Percentiles rank a stretch among this genome's conserved stretches.
Conservation (phyloP, 1,140 invertebrate genomes). For the Cheumatopsyche charites region DNA sequence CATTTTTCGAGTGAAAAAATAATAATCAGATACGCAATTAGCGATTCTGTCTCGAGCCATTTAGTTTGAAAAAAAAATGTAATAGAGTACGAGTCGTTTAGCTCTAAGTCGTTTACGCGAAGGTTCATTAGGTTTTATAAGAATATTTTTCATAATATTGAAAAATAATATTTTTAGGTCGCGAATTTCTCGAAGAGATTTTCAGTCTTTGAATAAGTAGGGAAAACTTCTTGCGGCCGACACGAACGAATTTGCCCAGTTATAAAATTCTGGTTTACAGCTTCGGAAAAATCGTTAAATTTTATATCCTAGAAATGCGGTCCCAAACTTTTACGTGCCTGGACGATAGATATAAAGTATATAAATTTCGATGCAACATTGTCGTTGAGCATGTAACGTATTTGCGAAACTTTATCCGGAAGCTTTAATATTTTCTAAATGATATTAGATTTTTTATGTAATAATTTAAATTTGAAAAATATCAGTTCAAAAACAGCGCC, state of each 20-base stretch:
- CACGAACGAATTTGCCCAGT: conserved; percentile 1
- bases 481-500: too few species aligned
- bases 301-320: conserved; percentile 24
- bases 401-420: not conserved
- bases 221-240: conserved; percentile 5
- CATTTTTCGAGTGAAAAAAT: too few species aligned
- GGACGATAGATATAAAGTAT: not conserved
- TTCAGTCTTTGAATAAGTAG: conserved; percentile 2
- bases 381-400: not conserved
- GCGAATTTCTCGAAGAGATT: not conserved
- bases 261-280: conserved; percentile 30
- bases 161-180: not conserved
- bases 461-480: too few species aligned
- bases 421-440: conserved; percentile 13
- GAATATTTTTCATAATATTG: not conserved
- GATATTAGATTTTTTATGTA: too few species aligned
- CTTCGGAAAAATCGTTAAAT: conserved; percentile 29
- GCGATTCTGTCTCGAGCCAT: too few species aligned
- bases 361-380: not conserved
- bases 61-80: not conserved
- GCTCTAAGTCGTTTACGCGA: too few species aligned
- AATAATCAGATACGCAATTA: too few species aligned
- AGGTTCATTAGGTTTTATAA: too few species aligned
- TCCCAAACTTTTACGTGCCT: not conserved
- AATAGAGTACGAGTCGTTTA: not conserved